Percentiles rank a stretch among this genome's conserved stretches.
Conservation (phyloP, 2,888 invertebrate genomes). For the Lacanobia oleracea region DNA sequence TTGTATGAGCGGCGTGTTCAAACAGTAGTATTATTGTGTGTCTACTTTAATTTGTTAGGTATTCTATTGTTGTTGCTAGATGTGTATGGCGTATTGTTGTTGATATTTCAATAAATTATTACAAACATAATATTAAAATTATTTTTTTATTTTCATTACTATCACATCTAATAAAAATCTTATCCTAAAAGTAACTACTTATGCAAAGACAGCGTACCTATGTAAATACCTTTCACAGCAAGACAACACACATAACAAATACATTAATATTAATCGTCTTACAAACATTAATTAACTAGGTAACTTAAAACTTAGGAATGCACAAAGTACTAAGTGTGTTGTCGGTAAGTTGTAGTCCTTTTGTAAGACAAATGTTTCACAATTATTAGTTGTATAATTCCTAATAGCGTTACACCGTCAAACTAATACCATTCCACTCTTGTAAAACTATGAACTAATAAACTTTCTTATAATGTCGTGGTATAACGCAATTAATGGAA, state of each 20-base stretch:
- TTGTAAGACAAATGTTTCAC: conserved; percentile 37
- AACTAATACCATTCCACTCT: conserved; percentile 29
- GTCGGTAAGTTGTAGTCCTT: conserved; percentile 2
- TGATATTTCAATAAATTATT: conserved; percentile 69
- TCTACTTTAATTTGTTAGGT: conserved; percentile 38
- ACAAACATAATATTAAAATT: conserved; percentile 55
- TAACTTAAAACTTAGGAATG: conserved; percentile 49
- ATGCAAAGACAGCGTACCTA: conserved; percentile 24
- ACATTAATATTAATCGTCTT: conserved; percentile 31
- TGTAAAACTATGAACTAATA: conserved; percentile 45
- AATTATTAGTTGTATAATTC: conserved; percentile 43
- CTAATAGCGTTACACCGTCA: conserved; percentile 34
- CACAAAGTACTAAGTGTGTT: conserved; percentile 23
- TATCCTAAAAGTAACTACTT: conserved; percentile 14
- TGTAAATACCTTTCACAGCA: conserved; percentile 20
- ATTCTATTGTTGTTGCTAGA: conserved; percentile 75
- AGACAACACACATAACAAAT: conserved; percentile 27
- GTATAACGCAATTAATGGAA: conserved; percentile 31
- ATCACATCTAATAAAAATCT: conserved; percentile 49
- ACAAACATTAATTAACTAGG: conserved; percentile 26
- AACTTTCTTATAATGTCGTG: conserved; percentile 30
- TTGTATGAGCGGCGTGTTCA: conserved; percentile 40
- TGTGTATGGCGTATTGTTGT: conserved; percentile 73
- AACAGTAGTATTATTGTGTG: conserved; percentile 47
- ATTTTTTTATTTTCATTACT: conserved; percentile 43